phyloP scores from a whole-genome alignment of 2,888 invertebrate genomes.

The Parnassius glacialis region DNA sequence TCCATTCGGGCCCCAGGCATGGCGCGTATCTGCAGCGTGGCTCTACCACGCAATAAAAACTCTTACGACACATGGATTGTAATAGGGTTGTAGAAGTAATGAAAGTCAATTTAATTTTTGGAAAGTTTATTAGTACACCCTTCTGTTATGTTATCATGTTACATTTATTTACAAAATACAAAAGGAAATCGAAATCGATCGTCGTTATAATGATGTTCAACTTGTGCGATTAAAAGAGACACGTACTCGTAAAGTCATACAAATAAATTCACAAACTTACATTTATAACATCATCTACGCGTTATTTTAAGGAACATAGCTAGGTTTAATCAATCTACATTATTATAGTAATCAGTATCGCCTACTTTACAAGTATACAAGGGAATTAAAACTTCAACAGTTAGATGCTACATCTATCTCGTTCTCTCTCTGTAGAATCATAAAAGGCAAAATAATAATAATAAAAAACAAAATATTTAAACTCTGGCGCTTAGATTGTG shows the following conservation, averaged over 20 bases:
- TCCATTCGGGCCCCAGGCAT: no score
- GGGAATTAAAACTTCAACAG: conserved; percentile 17
- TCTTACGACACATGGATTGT: no score
- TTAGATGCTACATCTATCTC: background rate
- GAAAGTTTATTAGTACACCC: conserved; percentile 23
- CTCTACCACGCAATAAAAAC: no score
- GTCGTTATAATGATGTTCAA: background rate
- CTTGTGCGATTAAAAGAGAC: conserved; percentile 8
- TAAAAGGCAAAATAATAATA: background rate
- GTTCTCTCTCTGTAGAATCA: background rate
- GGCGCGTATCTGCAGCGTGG: no score
- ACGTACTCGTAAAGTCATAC: conserved; percentile 11
- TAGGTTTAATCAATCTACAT: conserved; percentile 22
- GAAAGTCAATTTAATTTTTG: conserved; percentile 20
- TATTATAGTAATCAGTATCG: conserved; percentile 14
- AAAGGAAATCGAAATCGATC: conserved; percentile 9
- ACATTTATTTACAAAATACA: conserved; percentile 28
- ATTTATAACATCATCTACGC: conserved; percentile 26
- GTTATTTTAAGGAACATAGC: conserved; percentile 27
- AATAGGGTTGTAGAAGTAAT: background rate
- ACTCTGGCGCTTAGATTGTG: no score
- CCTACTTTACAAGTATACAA: conserved; percentile 25
- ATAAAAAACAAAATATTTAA: no score
- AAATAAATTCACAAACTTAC: conserved; percentile 19
- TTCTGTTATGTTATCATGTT: conserved; percentile 19